Base-by-base conservation (phyloP, 1,140 invertebrate species). In the Trichonephila clavata region DNA sequence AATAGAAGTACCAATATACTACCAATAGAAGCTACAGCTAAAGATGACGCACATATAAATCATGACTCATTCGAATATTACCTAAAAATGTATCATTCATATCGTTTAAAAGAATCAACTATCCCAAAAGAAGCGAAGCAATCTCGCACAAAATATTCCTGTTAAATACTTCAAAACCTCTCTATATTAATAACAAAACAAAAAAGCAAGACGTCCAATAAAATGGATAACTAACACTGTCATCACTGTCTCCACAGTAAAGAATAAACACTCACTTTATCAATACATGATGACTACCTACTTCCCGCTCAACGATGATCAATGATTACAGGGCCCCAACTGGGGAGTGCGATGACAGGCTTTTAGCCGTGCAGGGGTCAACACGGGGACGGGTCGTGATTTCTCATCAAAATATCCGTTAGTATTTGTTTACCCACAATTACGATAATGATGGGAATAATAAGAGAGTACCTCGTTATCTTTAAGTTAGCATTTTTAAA, bases 381-480 rank as follows among this genome's bases (percentile, higher is more conserved):
- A 27, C 27, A n/a, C 8, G 32, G 81, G 43, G 43, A 43, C 43
- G 20, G 0, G 63, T 7, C 20, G 20, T 14, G 18, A 32, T 18
- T 32, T 32, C 13, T 68, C 24, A 14, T 16, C 63, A 57, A 24
- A 7, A 71, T 18, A 20, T 21, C 27, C 27, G 43, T 14, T 50
- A 43, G 13, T 68, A n/a, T 57, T 80, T 90, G 71, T 90, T 90
- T 81, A 90, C 88, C 60, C 16, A 60, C 27, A 61, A 90, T 81
- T 90, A 90, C 16, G 71, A 60, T 90, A 90, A 90, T 90, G 88
- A 39, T 2, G 50, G 43, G 63, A 21, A 88, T 88, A 71, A 88
- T 80, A 32, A 20, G 88, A 4, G 24, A 57, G 2, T 39, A 4
- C 32, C 43, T 90, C 88, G 20, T 90, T 80, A 88, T 88, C 63